Evolutionary conservation across 2,797 vertebrate species (phyloP).

Genomic region (Acipenser transmontanus): DNA sequence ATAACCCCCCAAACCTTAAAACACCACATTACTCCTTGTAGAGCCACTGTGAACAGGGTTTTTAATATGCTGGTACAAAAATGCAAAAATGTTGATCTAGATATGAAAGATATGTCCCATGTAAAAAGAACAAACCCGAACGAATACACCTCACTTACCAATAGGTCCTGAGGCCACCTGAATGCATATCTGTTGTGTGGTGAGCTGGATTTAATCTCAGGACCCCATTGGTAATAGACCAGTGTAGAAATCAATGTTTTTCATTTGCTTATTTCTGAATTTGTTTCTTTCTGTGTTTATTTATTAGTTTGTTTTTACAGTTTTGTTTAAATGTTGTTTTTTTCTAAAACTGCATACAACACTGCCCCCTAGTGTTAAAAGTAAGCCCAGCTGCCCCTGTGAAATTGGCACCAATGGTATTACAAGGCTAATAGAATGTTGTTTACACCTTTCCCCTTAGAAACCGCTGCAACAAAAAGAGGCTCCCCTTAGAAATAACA

Average conservation of each 20-base stretch:
- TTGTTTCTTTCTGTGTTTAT: slow-evolving; percentile 18
- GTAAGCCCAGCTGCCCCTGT: slow-evolving; percentile 13
- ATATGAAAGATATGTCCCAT: no score
- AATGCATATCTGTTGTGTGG: background rate
- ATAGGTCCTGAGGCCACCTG: no score
- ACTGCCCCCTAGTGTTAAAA: slow-evolving; percentile 32
- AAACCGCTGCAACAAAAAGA: slow-evolving; percentile 69
- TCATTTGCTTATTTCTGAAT: slow-evolving; percentile 12
- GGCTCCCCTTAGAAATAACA: slow-evolving; percentile 59
- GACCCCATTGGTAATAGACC: background rate
- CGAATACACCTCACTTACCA: no score
- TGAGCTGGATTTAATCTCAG: slow-evolving; percentile 23
- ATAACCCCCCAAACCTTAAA: slow-evolving; percentile 7
- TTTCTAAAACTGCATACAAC: slow-evolving; percentile 17
- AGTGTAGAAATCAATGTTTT: slow-evolving; percentile 1
- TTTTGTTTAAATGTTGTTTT: slow-evolving; percentile 12
- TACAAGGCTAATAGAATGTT: slow-evolving; percentile 37
- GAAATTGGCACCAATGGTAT: slow-evolving; percentile 20
- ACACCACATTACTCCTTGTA: no score
- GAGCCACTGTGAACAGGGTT: no score
- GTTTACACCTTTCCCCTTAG: slow-evolving; percentile 52
- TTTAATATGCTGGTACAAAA: no score
- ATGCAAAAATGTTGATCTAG: no score
- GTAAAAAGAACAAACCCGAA: no score
- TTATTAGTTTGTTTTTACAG: slow-evolving; percentile 18